Evolutionary conservation across 2,888 invertebrate genomes (phyloP).

Genomic region (Lithosia quadra): DNA sequence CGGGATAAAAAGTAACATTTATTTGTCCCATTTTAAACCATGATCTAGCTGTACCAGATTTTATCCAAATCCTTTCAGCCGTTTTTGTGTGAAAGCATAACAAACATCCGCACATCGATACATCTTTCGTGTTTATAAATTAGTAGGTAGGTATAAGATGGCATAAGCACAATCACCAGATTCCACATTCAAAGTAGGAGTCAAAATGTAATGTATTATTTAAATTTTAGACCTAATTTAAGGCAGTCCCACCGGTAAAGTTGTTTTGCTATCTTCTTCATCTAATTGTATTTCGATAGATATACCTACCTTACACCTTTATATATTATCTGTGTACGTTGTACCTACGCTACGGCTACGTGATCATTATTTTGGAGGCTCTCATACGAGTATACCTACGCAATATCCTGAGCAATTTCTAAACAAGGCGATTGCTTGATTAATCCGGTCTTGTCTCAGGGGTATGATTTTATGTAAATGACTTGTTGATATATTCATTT

Average conservation of each 20-base stretch:
- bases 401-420: constrained; percentile 7
- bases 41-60: no score
- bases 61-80: no score
- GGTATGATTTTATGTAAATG: constrained; percentile 10
- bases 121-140: no score
- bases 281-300: neutral
- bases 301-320: neutral
- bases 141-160: no score
- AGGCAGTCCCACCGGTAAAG: constrained; percentile 1
- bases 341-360: neutral
- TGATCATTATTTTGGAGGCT: neutral
- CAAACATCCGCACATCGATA: no score
- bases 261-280: neutral
- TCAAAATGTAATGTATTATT: neutral
- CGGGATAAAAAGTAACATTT: no score
- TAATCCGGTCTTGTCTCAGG: constrained; percentile 4
- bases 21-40: no score
- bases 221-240: neutral
- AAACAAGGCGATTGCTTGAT: constrained; percentile 12
- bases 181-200: no score
- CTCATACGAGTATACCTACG: no score
- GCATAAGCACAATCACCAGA: no score
- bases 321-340: neutral
- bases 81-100: no score
- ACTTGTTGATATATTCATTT: constrained; percentile 1